Evolutionary conservation across 2,888 invertebrate species (phyloP).

Genomic region (Liodrosophila aerea): DNA sequence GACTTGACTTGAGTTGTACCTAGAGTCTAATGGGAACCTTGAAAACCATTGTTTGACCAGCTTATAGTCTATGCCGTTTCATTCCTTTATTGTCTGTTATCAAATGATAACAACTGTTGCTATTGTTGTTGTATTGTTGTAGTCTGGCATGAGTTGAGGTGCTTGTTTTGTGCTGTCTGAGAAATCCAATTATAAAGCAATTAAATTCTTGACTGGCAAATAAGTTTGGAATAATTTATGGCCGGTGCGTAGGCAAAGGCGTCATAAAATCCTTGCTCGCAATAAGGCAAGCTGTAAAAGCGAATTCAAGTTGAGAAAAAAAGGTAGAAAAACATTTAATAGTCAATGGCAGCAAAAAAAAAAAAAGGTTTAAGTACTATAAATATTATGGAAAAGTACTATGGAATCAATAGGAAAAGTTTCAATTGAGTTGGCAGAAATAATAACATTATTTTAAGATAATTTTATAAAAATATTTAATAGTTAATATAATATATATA

Average conservation of each 20-base stretch:
- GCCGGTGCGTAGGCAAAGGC: slow-evolving; percentile 17
- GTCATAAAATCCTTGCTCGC: slow-evolving; percentile 22
- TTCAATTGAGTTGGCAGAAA: no score
- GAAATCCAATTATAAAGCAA: slow-evolving; percentile 61
- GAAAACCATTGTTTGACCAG: slow-evolving; percentile 22
- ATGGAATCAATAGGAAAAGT: slow-evolving; percentile 1
- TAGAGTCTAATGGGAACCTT: slow-evolving; percentile 18
- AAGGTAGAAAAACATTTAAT: slow-evolving; percentile 8
- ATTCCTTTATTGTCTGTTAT: slow-evolving; percentile 39
- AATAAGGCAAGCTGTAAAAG: slow-evolving; percentile 15
- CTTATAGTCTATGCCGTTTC: slow-evolving; percentile 2
- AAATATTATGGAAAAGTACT: slow-evolving; percentile 12
- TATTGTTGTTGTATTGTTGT: slow-evolving; percentile 9
- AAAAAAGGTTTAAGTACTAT: slow-evolving; percentile 14
- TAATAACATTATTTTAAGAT: no score
- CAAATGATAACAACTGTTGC: slow-evolving; percentile 31
- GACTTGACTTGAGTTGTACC: no score
- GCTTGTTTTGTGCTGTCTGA: slow-evolving; percentile 22
- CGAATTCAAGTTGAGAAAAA: slow-evolving; percentile 15
- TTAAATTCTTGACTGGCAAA: slow-evolving; percentile 53
- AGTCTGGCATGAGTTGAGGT: slow-evolving; percentile 10
- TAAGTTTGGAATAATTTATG: slow-evolving; percentile 40
- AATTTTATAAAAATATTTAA: slow-evolving; percentile 11
- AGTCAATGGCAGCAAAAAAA: slow-evolving; percentile 2
- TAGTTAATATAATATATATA: slow-evolving; percentile 8